Evolutionary conservation across 2,888 invertebrate genomes (phyloP), one percentile per base, ranked within the genome.

Genomic region (Scaeva pyrastri): DNA sequence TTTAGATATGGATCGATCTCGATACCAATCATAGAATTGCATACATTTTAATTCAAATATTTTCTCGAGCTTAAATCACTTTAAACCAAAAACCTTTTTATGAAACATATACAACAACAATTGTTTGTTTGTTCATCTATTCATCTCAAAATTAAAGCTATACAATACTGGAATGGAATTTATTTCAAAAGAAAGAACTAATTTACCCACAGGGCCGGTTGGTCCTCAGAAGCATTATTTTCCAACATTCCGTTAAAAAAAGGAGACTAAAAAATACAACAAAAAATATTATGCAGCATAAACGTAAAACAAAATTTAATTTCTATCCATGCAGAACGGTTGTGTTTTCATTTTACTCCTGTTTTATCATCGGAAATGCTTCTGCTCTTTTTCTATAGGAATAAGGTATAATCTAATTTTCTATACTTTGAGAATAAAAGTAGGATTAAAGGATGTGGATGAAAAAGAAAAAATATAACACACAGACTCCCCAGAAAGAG

Each of bases 321-420:
- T 79, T 79, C 66, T 31, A 58, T 74, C 41, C 41, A 39, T 58
- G 50, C 66, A 50, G 74, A 68, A 52, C 10, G 21, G 31, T 12
- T 2, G 19, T 36, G 2, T 19, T 39, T 6, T 21, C 39, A 4
- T 39, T 50, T 12, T 11, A 5, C 39, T 68, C 50, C 39, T 14
- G 39, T 55, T 23, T 45, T 43, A 55, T 45, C 36, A 62, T 72
- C 45, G 50, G 43, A 21, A 64, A 72, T 43, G 64, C 48, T 73
- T 7, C 39, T 36, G 66, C 14, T 66, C 26, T 48, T 48, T 48
- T 48, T 41, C 58, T 45, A 48, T 50, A 31, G n/a, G n/a, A n/a
- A n/a, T n/a, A 66, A 58, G 48, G 58, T 66, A 52, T 68, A 79
- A 79, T 79, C 74, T 74, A 66, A 79, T 79, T 79, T 73, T 55